Evolutionary conservation across 2,888 invertebrate species (phyloP).

Genomic region (Ryuthela nishihirai): DNA sequence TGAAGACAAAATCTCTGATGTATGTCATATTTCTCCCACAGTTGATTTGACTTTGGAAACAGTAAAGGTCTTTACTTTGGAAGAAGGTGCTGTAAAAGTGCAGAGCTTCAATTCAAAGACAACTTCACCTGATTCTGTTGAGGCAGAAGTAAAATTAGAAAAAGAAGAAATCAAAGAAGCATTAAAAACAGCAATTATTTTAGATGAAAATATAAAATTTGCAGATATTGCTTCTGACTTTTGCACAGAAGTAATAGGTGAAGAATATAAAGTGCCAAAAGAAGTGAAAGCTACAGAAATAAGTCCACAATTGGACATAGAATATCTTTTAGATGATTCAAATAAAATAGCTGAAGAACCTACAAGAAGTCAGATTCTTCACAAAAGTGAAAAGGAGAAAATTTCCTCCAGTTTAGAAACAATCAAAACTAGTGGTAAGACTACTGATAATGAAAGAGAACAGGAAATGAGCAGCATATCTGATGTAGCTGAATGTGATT

Average conservation of each 20-base stretch:
- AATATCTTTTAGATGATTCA: too few relatives aligned
- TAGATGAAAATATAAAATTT: not conserved
- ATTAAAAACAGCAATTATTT: not conserved
- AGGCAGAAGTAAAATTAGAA: not conserved
- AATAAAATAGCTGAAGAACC: not conserved
- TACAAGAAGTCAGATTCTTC: too few relatives aligned
- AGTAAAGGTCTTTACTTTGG: not conserved
- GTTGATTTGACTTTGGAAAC: not conserved
- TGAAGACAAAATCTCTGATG: not conserved
- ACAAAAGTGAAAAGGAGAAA: too few relatives aligned
- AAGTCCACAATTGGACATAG: too few relatives aligned
- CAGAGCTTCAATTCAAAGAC: not conserved
- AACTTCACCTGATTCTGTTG: not conserved
- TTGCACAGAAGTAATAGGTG: not conserved
- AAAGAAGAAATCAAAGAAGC: not conserved
- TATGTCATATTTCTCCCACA: not conserved
- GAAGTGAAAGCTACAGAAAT: not conserved
- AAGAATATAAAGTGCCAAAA: not conserved
- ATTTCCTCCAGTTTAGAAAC: too few relatives aligned
- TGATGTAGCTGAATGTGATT: too few relatives aligned
- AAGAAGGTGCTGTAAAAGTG: not conserved
- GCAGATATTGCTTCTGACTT: too few relatives aligned
- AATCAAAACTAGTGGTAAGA: too few relatives aligned
- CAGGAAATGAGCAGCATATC: too few relatives aligned
- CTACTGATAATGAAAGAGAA: too few relatives aligned